Base-by-base conservation (phyloP, 2,113 vertebrate species). In the Gasterosteus aculeatus region DNA sequence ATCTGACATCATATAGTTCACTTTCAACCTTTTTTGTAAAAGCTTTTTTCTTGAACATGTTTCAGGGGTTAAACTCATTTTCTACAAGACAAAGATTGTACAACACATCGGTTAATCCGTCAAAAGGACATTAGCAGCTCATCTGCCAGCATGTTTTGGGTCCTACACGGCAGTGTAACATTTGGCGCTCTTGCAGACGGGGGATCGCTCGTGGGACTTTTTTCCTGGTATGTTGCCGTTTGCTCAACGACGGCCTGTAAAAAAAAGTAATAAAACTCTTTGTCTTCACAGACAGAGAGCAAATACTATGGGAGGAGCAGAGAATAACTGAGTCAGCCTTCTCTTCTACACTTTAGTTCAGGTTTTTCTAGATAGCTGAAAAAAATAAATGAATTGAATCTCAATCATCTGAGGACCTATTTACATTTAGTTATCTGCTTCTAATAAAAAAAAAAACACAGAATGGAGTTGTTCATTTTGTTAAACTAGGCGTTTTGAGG, bases 51-150 rank as follows among this genome's bases (percentile, higher is more conserved):
- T 26, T 57, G 0, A 3, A 3, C 22, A 35, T 0, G 10, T 56
- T 26, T 42, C 26, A 56, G 46, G 53, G 71, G 38, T 31, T 18
- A 57, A 39, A 47, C 3, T 11, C 41, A 18, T 16, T 54, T 73
- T 73, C 12, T 35, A 26, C 49, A 46, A 39, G 1, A n/a, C 58
- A 31, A 4, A 46, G n/a, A 68, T 3, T 53, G 8, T 53, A 0
- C 65, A 42, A 42, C 35, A 46, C 62, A 49, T 26, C 56, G 53
- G 60, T 54, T 26, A 14, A 10, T 49, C 33, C 7, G 42, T 60
- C 57, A 44, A 73, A 42, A 42, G 46, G 16, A 26, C 59, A 39
- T 69, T 2, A 69, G 76, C 61, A 69, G 79, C 70, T 69, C 10
- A 69, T 35, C 10, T 47, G 47, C 51, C 65, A 31, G 6, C n/a